Evolutionary conservation across 2,113 vertebrate species (phyloP), one percentile per base, ranked within the genome.

Genomic region (Tricholaema leucomelas): DNA sequence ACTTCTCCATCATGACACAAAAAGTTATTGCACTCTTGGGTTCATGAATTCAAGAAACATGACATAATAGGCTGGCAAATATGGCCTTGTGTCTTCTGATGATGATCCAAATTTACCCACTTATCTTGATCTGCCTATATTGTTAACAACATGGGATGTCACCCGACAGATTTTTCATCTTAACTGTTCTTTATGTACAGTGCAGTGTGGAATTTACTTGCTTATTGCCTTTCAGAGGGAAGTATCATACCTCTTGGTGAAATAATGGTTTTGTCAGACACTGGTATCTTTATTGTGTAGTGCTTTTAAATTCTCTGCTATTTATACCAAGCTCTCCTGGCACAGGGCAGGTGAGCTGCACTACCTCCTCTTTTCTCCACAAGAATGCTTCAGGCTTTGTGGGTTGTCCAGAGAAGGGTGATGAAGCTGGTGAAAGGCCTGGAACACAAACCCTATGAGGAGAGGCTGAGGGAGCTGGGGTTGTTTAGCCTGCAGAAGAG

Each of bases 241-340:
- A 95, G 90, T 94, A 96, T 96, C 92, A 94, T 96, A 96, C 93
- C 93, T 97, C 91, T 96, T 65, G 0, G 85, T 95, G 93, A 96
- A 97, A 96, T 96, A 96, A 96, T 96, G 94, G 92, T 85, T 97
- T 97, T 97, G 96, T 96, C 95, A 96, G 81, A 59, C 91, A 60
- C 61, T 73, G 91, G 92, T 96, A 95, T 96, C 93, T 96, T 96
- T 96, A 94, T 94, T 95, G 88, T 94, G 81, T 94, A 95, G 79
- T 60, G 90, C 94, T 95, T 96, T 95, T 96, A 95, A 96, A 95
- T 95, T 96, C 91, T 90, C 27, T 83, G 28, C 93, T 96, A 96
- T 96, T 96, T 96, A 96, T 95, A 93, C 91, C 89, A 87, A 85
- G 81, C 91, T 92, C 73, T 80, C 10, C 10, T 89, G 83, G 64